Base-by-base conservation (phyloP, 2,113 vertebrate species). In the Syrrhaptes paradoxus region DNA sequence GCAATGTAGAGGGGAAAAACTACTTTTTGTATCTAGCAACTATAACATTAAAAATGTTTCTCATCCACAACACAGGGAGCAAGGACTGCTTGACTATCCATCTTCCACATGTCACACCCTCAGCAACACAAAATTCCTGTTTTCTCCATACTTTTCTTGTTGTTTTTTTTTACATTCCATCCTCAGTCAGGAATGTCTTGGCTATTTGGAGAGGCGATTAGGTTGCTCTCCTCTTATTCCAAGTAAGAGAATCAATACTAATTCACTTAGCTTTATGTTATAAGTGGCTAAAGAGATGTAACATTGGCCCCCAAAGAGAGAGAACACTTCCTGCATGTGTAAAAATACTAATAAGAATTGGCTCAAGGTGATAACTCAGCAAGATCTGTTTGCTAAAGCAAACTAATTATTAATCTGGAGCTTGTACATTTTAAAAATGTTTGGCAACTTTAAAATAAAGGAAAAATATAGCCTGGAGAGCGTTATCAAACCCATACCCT, bases 181-280 rank as follows among this genome's bases (percentile, higher is more conserved):
- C 85, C 85, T 88, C 72, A 63, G 49, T 49, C 66, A 93, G 55
- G 91, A 95, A 92, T 55, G 49, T 17, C 63, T 93, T 74, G 55
- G 66, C 94, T 62, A 92, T 92, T 74, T 82, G 49, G 61, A 72
- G 84, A 80, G 90, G 71, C 1, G 26, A 85, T 82, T 63, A 78
- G 54, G 55, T 80, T 95, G 58, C 79, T 68, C 90, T 85, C 31
- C 58, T 62, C 46, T 58, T 95, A 59, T 88, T 78, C 93, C 77
- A 92, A 77, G 57, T n/a, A 82, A 46, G 41, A 25, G 43, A 94
- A 95, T 97, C 95, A 87, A 94, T 89, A 85, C 63, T 88, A 92
- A 96, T 84, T 95, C 74, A 79, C 88, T 95, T 82, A 84, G 75
- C 65, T 93, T 96, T 95, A 87, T 82, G 74, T 84, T 79, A 2